Evolutionary conservation across 1,140 invertebrate species (phyloP).

Genomic region (Pseudomyrmex gracilis): DNA sequence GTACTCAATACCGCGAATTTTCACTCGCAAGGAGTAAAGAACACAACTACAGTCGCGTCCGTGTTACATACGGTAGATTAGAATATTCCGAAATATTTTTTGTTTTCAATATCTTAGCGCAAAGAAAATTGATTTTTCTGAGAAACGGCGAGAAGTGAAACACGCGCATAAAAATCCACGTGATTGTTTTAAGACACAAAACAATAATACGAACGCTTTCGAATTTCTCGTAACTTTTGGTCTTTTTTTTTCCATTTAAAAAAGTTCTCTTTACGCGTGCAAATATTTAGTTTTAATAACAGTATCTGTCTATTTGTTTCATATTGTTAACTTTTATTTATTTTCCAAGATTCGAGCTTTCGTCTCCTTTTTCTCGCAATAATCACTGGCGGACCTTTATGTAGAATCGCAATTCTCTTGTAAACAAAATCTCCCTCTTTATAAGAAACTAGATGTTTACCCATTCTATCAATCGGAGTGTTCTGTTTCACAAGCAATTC

Average conservation of each 20-base stretch:
- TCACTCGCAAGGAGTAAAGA: background rate
- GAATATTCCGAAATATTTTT: constrained; percentile 22
- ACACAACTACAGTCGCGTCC: constrained; percentile 1
- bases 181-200: too few relatives aligned
- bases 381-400: background rate
- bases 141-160: background rate
- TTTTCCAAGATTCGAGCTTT: background rate
- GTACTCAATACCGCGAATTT: constrained; percentile 19
- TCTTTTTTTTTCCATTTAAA: too few relatives aligned
- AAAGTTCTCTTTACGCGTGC: too few relatives aligned
- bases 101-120: constrained; percentile 27
- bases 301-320: background rate
- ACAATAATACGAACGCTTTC: too few relatives aligned
- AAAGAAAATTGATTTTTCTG: background rate
- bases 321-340: background rate
- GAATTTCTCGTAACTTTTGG: too few relatives aligned
- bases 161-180: too few relatives aligned
- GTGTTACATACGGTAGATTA: constrained; percentile 14
- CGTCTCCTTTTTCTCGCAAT: background rate
- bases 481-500: background rate
- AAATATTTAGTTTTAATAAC: background rate
- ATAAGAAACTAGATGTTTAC: too few relatives aligned
- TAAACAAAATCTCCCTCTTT: background rate
- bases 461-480: background rate
- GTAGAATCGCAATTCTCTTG: background rate